These are phyloP conservation scores for Leptopilina drosophilae DNA, from an alignment of 2,888 invertebrate species.

Conservation along the genomic window DNA sequence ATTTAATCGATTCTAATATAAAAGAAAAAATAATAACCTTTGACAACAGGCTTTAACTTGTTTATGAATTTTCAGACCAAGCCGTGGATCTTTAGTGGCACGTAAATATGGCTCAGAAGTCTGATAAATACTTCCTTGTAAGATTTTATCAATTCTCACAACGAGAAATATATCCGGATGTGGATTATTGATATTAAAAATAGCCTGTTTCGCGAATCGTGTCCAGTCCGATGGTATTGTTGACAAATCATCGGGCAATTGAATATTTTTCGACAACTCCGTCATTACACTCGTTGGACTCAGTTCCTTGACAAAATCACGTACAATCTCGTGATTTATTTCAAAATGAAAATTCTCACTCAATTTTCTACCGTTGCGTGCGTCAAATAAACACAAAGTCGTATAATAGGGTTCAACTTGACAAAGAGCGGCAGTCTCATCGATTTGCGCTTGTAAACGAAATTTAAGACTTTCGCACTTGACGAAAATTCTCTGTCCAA, in stretches of 20 bases:
- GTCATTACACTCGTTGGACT: slow-evolving; percentile 79
- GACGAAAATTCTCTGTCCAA: slow-evolving; percentile 90
- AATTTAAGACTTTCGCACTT: slow-evolving; percentile 91
- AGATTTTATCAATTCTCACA: slow-evolving; percentile 94
- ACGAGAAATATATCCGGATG: slow-evolving; percentile 95
- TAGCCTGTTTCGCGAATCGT: slow-evolving; percentile 85
- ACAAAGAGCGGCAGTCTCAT: slow-evolving; percentile 86
- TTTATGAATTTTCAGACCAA: slow-evolving; percentile 89
- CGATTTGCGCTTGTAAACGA: slow-evolving; percentile 88
- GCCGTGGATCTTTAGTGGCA: slow-evolving; percentile 87
- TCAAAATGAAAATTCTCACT: slow-evolving; percentile 96
- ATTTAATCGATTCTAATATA: no score
- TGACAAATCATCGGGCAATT: slow-evolving; percentile 82
- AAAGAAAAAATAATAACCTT: slow-evolving; percentile 72
- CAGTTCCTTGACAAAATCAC: slow-evolving; percentile 80
- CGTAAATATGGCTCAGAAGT: slow-evolving; percentile 92
- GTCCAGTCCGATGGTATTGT: slow-evolving; percentile 88
- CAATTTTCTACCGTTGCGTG: slow-evolving; percentile 89
- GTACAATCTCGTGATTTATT: slow-evolving; percentile 86
- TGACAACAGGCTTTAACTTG: slow-evolving; percentile 88
- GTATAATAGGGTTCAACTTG: slow-evolving; percentile 97
- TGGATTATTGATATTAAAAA: slow-evolving; percentile 91
- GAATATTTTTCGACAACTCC: slow-evolving; percentile 78
- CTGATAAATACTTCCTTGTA: slow-evolving; percentile 92
- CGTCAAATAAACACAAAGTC: slow-evolving; percentile 93